Evolutionary conservation across 2,113 vertebrate genomes (phyloP), one percentile per base, ranked within the genome.

Genomic region (cat (Felis catus)): DNA sequence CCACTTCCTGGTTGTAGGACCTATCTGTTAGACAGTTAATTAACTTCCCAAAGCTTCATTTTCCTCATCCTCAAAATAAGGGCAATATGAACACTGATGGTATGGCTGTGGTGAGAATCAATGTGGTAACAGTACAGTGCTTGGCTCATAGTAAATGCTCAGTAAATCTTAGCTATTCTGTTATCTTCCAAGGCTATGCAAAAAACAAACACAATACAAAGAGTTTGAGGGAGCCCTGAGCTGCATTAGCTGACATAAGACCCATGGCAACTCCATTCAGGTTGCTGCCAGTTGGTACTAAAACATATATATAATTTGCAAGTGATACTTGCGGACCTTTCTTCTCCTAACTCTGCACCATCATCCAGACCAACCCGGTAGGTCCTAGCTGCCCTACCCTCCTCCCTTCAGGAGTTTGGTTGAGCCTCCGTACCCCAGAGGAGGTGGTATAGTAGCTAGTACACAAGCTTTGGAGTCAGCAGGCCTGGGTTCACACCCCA

Each of bases 51-150:
- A 83, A 97, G 70, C 83, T 92, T 90, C 41, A 61, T 19, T 84
- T 94, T 97, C 91, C 18, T 95, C 36, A 63, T 58, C 36, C 91
- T 31, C 53, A 85, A 86, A 95, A 31, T 83, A n/a, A 88, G 80
- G 51, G 21, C 39, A 68, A 29, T 78, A 79, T 90, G 41, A 94
- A 80, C 73, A 92, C 3, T 93, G 41, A 91, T 27, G 16, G 14
- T 25, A 12, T 81, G 82, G 51, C 55, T 93, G 5, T 71, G 33
- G 68, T 84, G 41, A 90, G 78, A 66, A 82, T 48, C 78, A 65
- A 18, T 36, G 33, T 85, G n/a, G 4, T 79, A 79, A 84, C 13
- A 78, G 51, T 73, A 29, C 19, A 76, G 39, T 73, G 51, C 70
- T 63, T 78, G 14, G 27, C 41, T 88, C n/a, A 48, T 31, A 61